Percentiles rank a stretch among this genome's conserved stretches.
phyloP scores from a whole-genome alignment of 1,140 invertebrate species.

The Bombus difficillimus region DNA sequence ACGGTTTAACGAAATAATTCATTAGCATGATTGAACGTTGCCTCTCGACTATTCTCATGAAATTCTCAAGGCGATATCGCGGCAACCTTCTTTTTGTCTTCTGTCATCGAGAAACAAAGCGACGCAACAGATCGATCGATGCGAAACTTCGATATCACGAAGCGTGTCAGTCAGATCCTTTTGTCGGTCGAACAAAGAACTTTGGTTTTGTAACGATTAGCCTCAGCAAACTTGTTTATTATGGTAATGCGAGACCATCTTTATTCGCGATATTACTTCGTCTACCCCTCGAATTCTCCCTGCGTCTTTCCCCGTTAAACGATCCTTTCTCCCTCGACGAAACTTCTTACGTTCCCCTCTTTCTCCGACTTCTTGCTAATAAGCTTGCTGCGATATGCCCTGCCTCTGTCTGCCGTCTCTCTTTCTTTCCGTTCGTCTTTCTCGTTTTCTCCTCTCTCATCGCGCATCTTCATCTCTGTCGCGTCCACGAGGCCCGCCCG shows the following conservation, averaged over 20 bases:
- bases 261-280: conserved; percentile 32
- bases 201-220: conserved; percentile 33
- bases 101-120: background rate
- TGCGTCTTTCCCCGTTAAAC: conserved; percentile 21
- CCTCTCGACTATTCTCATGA: background rate
- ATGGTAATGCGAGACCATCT: conserved; percentile 47
- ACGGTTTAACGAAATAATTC: conserved; percentile 22
- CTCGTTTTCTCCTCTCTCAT: background rate
- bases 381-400: conserved; percentile 52
- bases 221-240: conserved; percentile 46
- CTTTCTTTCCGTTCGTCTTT: background rate
- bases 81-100: background rate
- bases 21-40: background rate
- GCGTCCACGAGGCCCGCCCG: conserved; percentile 60
- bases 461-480: conserved; percentile 11
- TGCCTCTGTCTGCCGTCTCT: background rate
- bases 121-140: background rate
- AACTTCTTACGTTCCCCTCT: conserved; percentile 48
- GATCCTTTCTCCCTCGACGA: conserved; percentile 21
- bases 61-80: background rate
- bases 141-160: background rate
- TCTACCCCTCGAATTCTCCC: background rate
- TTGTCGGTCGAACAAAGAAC: background rate
- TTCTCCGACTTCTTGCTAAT: conserved; percentile 64
- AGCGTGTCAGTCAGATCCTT: background rate